Percentiles rank a stretch among this genome's conserved stretches.
Evolutionary conservation across 2,113 vertebrate species (phyloP).

Genomic region (Lepus americanus): DNA sequence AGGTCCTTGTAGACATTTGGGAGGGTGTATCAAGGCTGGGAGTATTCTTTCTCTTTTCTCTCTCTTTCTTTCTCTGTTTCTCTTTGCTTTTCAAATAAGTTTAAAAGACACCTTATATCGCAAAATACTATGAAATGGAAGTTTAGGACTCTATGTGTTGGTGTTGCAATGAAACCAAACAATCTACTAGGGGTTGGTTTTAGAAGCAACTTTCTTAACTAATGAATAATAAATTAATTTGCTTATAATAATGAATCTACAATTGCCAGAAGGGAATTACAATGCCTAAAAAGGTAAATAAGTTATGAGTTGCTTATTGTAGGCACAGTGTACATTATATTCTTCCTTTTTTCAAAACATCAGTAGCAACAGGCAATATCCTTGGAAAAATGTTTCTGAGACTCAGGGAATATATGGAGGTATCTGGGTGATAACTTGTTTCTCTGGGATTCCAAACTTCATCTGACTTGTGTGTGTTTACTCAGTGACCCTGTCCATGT

Average conservation of each 20-base stretch:
- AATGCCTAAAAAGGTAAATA: not conserved
- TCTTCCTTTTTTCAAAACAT: not conserved
- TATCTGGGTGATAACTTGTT: not conserved
- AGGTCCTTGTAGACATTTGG: too few species aligned
- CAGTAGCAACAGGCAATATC: not conserved
- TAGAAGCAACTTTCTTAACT: conserved; percentile 1
- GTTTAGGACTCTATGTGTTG: not conserved
- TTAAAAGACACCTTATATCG: not conserved
- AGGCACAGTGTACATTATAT: not conserved
- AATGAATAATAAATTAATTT: conserved; percentile 57
- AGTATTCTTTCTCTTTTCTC: too few species aligned
- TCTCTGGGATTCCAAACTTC: not conserved
- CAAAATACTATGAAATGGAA: conserved; percentile 26
- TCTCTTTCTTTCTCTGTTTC: too few species aligned
- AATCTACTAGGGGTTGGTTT: not conserved
- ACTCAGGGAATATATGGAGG: not conserved
- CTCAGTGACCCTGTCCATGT: not conserved
- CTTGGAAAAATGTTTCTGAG: not conserved
- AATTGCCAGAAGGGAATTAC: conserved; percentile 1
- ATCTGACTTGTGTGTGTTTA: not conserved
- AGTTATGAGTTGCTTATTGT: not conserved
- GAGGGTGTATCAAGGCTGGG: too few species aligned
- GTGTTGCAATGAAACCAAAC: not conserved
- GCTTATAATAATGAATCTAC: conserved; percentile 36
- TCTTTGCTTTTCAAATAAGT: too few species aligned